These are phyloP conservation scores for Eledona agricola DNA, from an alignment of 2,888 invertebrate genomes.

Conservation along the genomic window DNA sequence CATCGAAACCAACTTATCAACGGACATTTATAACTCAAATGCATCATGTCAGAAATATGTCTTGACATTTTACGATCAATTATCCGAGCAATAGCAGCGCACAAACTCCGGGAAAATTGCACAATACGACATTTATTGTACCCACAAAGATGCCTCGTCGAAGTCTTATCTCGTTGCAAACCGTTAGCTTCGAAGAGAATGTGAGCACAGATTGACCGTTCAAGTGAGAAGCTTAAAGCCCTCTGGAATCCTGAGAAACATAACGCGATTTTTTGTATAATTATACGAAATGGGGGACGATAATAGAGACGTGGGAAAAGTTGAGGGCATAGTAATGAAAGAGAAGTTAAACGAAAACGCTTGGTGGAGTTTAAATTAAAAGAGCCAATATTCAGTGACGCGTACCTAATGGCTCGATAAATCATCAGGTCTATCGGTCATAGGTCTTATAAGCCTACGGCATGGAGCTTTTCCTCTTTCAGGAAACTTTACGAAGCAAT, in stretches of 20 bases:
- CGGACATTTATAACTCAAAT: constrained; percentile 26
- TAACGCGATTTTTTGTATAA: too few relatives aligned
- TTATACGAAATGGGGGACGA: constrained; percentile 7
- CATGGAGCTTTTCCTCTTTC: constrained; percentile 38
- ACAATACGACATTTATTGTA: constrained; percentile 33
- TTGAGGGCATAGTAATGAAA: constrained; percentile 21
- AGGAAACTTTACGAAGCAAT: constrained; percentile 40
- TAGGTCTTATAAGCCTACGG: constrained; percentile 39
- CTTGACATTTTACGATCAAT: constrained; percentile 29
- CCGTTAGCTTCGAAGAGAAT: constrained; percentile 27
- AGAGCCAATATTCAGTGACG: constrained; percentile 42
- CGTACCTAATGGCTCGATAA: constrained; percentile 44
- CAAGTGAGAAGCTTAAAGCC: too few relatives aligned
- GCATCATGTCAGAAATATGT: constrained; percentile 23
- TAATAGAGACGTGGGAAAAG: constrained; percentile 27
- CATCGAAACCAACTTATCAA: constrained; percentile 16
- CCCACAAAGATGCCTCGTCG: constrained; percentile 14
- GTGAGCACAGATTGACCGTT: too few relatives aligned
- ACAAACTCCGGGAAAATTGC: constrained; percentile 28
- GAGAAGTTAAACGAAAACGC: constrained; percentile 30
- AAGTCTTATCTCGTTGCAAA: constrained; percentile 30
- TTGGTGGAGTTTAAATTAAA: constrained; percentile 37
- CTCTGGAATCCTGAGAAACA: too few relatives aligned
- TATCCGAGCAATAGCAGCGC: constrained; percentile 19
- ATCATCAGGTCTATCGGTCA: constrained; percentile 47